phyloP scores from a whole-genome alignment of 2,797 vertebrate species.

The Loriculus beryllinus region DNA sequence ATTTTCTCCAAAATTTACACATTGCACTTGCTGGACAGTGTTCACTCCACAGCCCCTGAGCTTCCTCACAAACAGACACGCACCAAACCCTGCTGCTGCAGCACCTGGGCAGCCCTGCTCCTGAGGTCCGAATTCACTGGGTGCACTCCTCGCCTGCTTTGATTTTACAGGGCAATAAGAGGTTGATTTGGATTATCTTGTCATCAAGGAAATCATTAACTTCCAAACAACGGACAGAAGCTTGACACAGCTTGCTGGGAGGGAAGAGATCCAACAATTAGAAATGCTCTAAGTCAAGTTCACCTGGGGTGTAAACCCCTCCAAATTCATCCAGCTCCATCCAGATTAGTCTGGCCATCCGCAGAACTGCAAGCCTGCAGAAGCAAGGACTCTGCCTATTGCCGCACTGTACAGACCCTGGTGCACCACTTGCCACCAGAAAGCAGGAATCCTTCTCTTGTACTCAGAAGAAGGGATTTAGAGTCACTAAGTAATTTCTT shows the following conservation, averaged over 20 bases:
- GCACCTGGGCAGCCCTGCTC: neutral
- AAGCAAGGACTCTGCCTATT: neutral
- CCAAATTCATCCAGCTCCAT: neutral
- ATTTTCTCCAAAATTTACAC: constrained; percentile 47
- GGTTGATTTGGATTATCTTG: constrained; percentile 47
- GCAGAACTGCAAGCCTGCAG: neutral
- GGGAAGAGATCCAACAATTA: neutral
- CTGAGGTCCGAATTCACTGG: neutral
- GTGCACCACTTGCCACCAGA: neutral
- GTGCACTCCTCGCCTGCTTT: neutral
- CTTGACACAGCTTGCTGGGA: neutral
- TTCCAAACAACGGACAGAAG: neutral
- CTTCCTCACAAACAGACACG: neutral
- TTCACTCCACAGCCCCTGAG: neutral
- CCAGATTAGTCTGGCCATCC: rapidly evolving
- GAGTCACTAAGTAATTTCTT: neutral
- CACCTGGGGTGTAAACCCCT: neutral
- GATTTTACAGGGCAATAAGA: constrained; percentile 30
- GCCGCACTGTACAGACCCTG: rapidly evolving
- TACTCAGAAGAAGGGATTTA: neutral
- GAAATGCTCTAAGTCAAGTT: neutral
- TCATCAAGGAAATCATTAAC: constrained; percentile 32
- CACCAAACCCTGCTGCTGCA: neutral
- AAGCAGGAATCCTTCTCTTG: neutral
- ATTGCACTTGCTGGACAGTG: constrained; percentile 38